Evolutionary conservation across 1,140 invertebrate species (phyloP).

Genomic region (Hypsibius dujardini): DNA sequence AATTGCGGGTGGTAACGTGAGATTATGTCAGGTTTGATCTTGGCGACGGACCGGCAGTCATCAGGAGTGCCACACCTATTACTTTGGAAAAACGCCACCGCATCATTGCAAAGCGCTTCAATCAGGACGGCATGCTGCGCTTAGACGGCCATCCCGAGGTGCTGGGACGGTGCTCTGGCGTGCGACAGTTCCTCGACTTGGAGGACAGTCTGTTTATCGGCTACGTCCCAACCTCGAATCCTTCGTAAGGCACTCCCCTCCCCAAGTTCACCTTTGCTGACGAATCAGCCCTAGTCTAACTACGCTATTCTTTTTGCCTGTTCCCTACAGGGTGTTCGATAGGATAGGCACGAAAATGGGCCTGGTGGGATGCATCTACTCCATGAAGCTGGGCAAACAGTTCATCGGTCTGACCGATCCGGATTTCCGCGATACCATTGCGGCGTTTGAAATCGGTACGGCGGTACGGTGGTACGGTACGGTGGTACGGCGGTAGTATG

Average conservation of each 20-base stretch:
- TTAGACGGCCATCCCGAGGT: slow-evolving; percentile 61
- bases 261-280: too few species aligned
- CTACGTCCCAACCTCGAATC: slow-evolving; percentile 44
- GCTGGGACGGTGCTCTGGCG: slow-evolving; percentile 55
- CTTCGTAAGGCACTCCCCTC: slow-evolving; percentile 38
- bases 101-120: slow-evolving; percentile 60
- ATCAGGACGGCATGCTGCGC: slow-evolving; percentile 61
- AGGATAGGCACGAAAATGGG: slow-evolving; percentile 62
- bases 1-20: too few species aligned
- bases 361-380: slow-evolving; percentile 62
- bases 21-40: slow-evolving; percentile 74
- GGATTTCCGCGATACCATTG: slow-evolving; percentile 29
- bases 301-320: slow-evolving; percentile 15
- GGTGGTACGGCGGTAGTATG: too few species aligned
- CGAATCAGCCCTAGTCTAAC: too few species aligned
- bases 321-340: slow-evolving; percentile 52
- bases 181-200: slow-evolving; percentile 60
- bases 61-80: slow-evolving; percentile 54
- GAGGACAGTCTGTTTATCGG: slow-evolving; percentile 63
- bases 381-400: slow-evolving; percentile 52
- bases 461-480: too few species aligned
- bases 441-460: slow-evolving; percentile 31
- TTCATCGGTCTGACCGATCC: slow-evolving; percentile 39
- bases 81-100: slow-evolving; percentile 54
- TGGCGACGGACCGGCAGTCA: slow-evolving; percentile 58